These are phyloP conservation scores for Deroptyus accipitrinus DNA, from an alignment of 2,113 vertebrate genomes.

Conservation along the genomic window DNA sequence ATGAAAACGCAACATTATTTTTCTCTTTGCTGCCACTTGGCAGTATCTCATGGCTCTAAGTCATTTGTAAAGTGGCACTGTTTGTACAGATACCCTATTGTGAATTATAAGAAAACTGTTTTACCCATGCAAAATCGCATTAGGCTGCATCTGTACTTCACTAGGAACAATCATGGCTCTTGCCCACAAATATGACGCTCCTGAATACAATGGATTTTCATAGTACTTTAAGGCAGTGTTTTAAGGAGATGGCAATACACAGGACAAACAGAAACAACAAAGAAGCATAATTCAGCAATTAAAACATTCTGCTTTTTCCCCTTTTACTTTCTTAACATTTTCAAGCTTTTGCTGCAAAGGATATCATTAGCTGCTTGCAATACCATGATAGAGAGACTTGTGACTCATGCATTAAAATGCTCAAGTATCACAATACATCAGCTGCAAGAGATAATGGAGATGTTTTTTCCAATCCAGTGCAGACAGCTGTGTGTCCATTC, in stretches of 20 bases:
- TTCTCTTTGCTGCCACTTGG: constrained; percentile 29
- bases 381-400: not conserved
- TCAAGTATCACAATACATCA: constrained; percentile 33
- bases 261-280: not conserved
- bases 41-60: not conserved
- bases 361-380: not conserved
- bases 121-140: not conserved
- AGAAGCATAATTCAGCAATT: not conserved
- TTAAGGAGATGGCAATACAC: not conserved
- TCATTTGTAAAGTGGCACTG: not conserved
- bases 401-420: constrained; percentile 3
- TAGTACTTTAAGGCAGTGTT: not conserved
- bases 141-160: not conserved
- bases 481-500: constrained; percentile 1
- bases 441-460: constrained; percentile 11
- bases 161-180: not conserved
- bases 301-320: not conserved
- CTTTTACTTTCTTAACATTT: not conserved
- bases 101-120: not conserved
- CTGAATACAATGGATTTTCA: not conserved
- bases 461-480: not conserved
- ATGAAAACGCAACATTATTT: constrained; percentile 12
- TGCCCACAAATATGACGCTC: not conserved
- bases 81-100: not conserved
- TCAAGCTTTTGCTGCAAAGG: not conserved